Percentiles rank a stretch among this genome's conserved stretches.
Conservation (phyloP, 2,888 invertebrate species). For the Andrena praecox region DNA sequence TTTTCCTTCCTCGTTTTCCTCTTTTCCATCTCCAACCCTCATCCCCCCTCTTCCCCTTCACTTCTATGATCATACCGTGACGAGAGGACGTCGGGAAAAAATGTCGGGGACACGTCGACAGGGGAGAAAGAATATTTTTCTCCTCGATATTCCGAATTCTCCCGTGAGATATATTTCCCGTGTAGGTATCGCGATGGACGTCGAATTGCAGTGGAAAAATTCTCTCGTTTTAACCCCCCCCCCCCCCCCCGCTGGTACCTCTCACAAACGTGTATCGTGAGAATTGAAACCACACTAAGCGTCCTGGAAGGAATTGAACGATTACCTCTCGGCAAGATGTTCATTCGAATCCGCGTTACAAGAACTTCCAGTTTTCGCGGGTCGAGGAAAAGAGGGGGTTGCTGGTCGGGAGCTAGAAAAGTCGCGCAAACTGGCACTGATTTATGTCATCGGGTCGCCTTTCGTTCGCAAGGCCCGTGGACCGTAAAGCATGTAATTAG, state of each 20-base stretch:
- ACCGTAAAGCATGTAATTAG: constrained; percentile 57
- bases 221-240: too few relatives aligned
- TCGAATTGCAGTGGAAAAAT: too few relatives aligned
- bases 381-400: neutral
- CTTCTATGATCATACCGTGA: constrained; percentile 16
- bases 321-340: neutral
- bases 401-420: constrained; percentile 18
- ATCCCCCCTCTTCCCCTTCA: neutral
- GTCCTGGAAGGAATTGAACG: constrained; percentile 5
- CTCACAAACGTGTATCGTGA: too few relatives aligned
- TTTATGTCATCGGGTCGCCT: constrained; percentile 52
- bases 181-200: neutral
- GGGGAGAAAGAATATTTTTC: constrained; percentile 19
- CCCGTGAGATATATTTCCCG: neutral
- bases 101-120: constrained; percentile 21
- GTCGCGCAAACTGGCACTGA: constrained; percentile 47
- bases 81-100: constrained; percentile 29
- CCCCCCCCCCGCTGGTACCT: too few relatives aligned
- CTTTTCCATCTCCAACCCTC: neutral
- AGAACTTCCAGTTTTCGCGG: constrained; percentile 30
- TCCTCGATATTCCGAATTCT: constrained; percentile 19
- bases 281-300: too few relatives aligned
- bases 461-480: constrained; percentile 41
- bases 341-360: neutral
- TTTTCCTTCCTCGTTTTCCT: constrained; percentile 26